A percentile compares a stretch with the other conserved stretches of the same genome.
phyloP scores from a whole-genome alignment of 2,888 invertebrate genomes.

The Carcina quercana region DNA sequence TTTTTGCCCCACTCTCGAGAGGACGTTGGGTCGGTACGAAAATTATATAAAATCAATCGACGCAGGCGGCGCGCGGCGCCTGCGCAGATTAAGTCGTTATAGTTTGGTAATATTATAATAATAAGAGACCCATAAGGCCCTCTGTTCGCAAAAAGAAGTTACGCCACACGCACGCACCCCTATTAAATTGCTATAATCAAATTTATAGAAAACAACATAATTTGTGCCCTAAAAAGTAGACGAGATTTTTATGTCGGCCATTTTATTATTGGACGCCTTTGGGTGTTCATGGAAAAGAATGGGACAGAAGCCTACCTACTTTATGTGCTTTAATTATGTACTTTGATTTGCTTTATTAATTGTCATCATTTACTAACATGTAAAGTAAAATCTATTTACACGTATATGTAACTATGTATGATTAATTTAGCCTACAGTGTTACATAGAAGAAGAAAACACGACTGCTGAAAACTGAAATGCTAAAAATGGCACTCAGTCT shows the following conservation, averaged over 20 bases:
- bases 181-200: conserved; percentile 55
- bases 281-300: too few relatives aligned
- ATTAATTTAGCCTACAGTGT: too few relatives aligned
- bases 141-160: conserved; percentile 53
- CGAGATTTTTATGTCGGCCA: conserved; percentile 32
- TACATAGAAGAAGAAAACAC: too few relatives aligned
- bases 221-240: conserved; percentile 45
- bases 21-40: conserved; percentile 47
- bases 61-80: conserved; percentile 60
- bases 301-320: too few relatives aligned
- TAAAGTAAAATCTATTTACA: too few relatives aligned
- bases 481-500: too few relatives aligned
- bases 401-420: too few relatives aligned
- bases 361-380: too few relatives aligned
- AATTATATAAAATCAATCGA: conserved; percentile 68
- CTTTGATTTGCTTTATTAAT: too few relatives aligned
- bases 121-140: conserved; percentile 52
- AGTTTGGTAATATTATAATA: conserved; percentile 54
- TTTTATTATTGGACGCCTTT: too few relatives aligned
- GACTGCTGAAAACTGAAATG: too few relatives aligned
- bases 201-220: conserved; percentile 45
- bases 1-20: conserved; percentile 52
- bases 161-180: conserved; percentile 59
- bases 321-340: too few relatives aligned
- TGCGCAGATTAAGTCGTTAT: conserved; percentile 69